Base-by-base conservation (phyloP, 2,113 vertebrate genomes). In the Myrmophylax atrothorax region DNA sequence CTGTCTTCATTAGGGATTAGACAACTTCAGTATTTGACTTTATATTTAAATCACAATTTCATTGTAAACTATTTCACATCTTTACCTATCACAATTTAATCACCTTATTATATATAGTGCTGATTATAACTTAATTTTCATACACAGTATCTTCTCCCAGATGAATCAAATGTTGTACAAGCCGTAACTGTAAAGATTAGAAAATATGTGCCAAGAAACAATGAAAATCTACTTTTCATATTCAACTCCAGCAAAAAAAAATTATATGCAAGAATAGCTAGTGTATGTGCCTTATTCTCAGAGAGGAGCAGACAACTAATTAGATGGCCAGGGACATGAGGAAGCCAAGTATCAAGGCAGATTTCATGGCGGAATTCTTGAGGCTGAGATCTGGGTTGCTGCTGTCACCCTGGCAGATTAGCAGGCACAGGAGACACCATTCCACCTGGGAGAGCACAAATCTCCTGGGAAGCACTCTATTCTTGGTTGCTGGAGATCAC, bases 371-470 rank as follows among this genome's bases (percentile, higher is more conserved):
- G 24, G 56, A 69, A 60, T 77, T 90, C 75, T 38, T 84, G 75
- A 94, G 78, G 68, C 68, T n/a, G 59, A 47, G 66, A 73, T 80
- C 38, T 44, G 17, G 1, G 2, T 25, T 47, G 64, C 63, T 74
- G 37, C 42, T 85, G 63, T 17, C 12, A 3, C 35, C 52, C 28
- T 68, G 47, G 26, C 14, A 18, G 90, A 95, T 94, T 46, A 88
- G 33, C 7, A 1, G 31, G 17, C 52, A 66, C 4, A n/a, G 78
- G 62, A 91, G 77, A 84, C 14, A 8, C 13, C 0, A 0, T 47
- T 72, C 90, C 87, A 90, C 87, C 87, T 81, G 64, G 38, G 44
- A 73, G 31, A 56, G 14, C 0, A 1, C 33, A 67, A 38, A 80
- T 37, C 75, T 84, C 63, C 75, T 8, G 6, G 72, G 47, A 67